Evolutionary conservation across 2,797 vertebrate species (phyloP), one percentile per base, ranked within the genome.

Genomic region (Labroides dimidiatus): DNA sequence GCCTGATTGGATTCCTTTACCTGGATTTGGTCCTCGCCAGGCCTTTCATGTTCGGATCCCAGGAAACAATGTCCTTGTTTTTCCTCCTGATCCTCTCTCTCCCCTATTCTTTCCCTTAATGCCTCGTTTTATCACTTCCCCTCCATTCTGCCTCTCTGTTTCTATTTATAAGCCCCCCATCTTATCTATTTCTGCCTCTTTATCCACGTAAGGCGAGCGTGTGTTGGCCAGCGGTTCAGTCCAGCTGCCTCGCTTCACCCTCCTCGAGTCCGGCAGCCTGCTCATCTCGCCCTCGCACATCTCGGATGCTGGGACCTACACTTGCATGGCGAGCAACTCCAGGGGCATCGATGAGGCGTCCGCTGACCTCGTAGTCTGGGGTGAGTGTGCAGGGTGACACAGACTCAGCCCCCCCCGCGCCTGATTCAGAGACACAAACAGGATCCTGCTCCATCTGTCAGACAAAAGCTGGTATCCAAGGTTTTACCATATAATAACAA

Each of bases 241-340:
- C 51, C 98, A 99, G 92, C 94, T 98, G 59, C 96, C 98, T 0
- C 93, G 97, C 2, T 99, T 99, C 91, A 98, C 97, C 0, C 93
- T 99, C 30, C 94, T 99, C 24, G 97, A 99, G 87, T 99, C 97
- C 0, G 98, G 98, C 68, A 99, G 97, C 45, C 93, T 99, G 30
- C 96, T 99, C 4, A 70, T 99, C 84, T 98, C 96, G 65, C 98
- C 98, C 2, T 94, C 96, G 0, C 97, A 96, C 79, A 94, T 97
- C 75, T 92, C 95, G 0, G 98, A 99, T 0, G 96, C 96, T 0
- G 98, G 97, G 43, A 96, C 95, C 80, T 99, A 99, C 89, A 95
- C 94, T 39, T 99, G 98, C 87, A 93, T 97, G 92, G 97, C 97
- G 54, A 97, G 96, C 92, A 99, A 99, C 92, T 99, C 98, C 3